Evolutionary conservation across 2,888 invertebrate species (phyloP).

Genomic region (Lathronympha strigana): DNA sequence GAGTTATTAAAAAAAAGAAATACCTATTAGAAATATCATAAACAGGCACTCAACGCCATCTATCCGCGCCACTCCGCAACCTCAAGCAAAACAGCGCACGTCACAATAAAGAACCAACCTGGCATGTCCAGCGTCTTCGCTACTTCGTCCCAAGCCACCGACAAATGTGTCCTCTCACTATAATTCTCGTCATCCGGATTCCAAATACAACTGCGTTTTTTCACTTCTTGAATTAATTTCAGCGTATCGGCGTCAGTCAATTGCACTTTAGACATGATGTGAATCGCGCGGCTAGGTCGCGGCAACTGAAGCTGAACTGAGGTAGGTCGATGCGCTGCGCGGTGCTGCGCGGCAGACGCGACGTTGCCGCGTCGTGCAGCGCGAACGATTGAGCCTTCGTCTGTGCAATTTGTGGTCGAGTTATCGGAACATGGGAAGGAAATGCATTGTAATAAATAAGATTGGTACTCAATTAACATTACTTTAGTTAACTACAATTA

Average conservation of each 20-base stretch:
- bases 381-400: background rate
- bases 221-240: constrained; percentile 55
- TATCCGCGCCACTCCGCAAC: constrained; percentile 10
- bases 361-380: constrained; percentile 50
- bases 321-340: constrained; percentile 43
- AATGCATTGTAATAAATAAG: no score
- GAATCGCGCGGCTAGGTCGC: constrained; percentile 34
- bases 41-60: constrained; percentile 20
- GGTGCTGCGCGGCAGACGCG: constrained; percentile 46
- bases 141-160: constrained; percentile 59
- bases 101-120: constrained; percentile 50
- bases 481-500: no score
- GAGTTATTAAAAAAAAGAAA: no score
- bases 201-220: constrained; percentile 57
- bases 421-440: background rate
- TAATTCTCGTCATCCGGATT: constrained; percentile 53
- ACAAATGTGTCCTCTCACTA: constrained; percentile 52
- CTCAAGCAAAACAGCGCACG: background rate
- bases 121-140: constrained; percentile 50
- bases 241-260: constrained; percentile 43
- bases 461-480: no score
- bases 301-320: no score
- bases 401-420: background rate
- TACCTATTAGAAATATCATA: no score
- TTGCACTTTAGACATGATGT: constrained; percentile 43